A percentile compares a stretch with the other conserved stretches of the same genome.
These are phyloP conservation scores for Anniella stebbinsi DNA, from an alignment of 2,797 vertebrate species.

Conservation along the genomic window DNA sequence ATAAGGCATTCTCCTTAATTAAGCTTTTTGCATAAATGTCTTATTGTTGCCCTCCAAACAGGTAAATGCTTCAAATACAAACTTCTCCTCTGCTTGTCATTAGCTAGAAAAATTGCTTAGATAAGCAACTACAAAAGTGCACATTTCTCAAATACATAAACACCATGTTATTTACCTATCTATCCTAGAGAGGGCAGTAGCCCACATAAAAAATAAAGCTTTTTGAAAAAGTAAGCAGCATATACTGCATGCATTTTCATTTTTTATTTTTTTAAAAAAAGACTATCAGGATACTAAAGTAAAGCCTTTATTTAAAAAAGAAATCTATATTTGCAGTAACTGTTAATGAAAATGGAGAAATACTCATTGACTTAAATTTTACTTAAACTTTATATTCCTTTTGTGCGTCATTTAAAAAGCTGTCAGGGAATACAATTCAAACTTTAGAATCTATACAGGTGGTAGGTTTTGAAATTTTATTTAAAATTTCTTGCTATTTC, in stretches of 20 bases:
- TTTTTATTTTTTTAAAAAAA: constrained; percentile 41
- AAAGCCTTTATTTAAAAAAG: constrained; percentile 15
- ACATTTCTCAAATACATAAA: constrained; percentile 27
- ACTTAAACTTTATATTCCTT: constrained; percentile 1
- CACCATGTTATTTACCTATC: constrained; percentile 46
- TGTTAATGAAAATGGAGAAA: constrained; percentile 21
- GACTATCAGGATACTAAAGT: not conserved
- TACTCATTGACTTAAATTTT: constrained; percentile 5
- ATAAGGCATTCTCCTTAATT: constrained; percentile 40
- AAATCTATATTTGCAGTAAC: not conserved
- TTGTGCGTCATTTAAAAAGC: not conserved
- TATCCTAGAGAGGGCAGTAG: constrained; percentile 35
- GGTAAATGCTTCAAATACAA: not conserved
- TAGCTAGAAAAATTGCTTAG: constrained; percentile 36
- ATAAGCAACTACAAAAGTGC: constrained; percentile 24
- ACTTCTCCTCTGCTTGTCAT: constrained; percentile 36
- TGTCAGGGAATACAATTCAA: not conserved
- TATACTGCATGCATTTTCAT: constrained; percentile 26
- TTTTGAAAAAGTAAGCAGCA: constrained; percentile 17
- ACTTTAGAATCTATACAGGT: not conserved
- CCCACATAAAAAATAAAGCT: constrained; percentile 11
- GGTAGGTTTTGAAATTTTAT: constrained; percentile 30
- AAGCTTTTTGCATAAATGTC: constrained; percentile 24
- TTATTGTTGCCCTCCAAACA: constrained; percentile 17
- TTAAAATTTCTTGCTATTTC: constrained; percentile 45